These are phyloP conservation scores for Pagrus major DNA, from an alignment of 2,113 vertebrate species.

Conservation along the genomic window DNA sequence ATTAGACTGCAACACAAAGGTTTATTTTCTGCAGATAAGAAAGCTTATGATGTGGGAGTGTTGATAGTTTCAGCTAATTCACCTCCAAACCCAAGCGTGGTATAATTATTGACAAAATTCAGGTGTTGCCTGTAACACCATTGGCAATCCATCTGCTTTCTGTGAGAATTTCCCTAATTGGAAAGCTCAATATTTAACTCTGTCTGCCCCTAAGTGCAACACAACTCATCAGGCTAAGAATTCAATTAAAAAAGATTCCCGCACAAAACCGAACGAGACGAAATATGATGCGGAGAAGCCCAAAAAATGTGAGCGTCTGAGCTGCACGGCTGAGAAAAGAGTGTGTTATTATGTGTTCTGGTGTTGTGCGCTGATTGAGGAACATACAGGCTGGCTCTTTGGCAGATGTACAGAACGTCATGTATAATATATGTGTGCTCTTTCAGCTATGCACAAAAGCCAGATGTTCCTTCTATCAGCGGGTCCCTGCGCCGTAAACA, in stretches of 20 bases:
- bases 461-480: slow-evolving; percentile 83
- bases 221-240: slow-evolving; percentile 5
- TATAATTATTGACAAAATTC: slow-evolving; percentile 72
- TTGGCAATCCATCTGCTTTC: slow-evolving; percentile 75
- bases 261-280: slow-evolving; percentile 5
- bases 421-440: slow-evolving; percentile 84
- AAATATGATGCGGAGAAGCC: slow-evolving; percentile 1
- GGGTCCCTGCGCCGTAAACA: slow-evolving; percentile 73
- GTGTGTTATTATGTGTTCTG: slow-evolving; percentile 44
- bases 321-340: slow-evolving; percentile 33
- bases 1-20: slow-evolving; percentile 38
- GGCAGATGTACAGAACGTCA: slow-evolving; percentile 84
- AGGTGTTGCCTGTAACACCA: slow-evolving; percentile 73
- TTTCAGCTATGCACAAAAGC: slow-evolving; percentile 85
- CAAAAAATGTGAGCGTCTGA: slow-evolving; percentile 23
- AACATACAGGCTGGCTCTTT: slow-evolving; percentile 71
- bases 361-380: slow-evolving; percentile 77
- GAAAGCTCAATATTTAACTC: slow-evolving; percentile 70
- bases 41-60: slow-evolving; percentile 67
- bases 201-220: slow-evolving; percentile 33
- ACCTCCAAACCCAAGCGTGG: slow-evolving; percentile 31
- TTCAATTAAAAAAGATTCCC: background rate
- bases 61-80: slow-evolving; percentile 58
- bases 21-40: slow-evolving; percentile 61
- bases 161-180: slow-evolving; percentile 52